Conservation (phyloP, 2,797 vertebrate genomes). For the Micropoecilia bifurca region DNA sequence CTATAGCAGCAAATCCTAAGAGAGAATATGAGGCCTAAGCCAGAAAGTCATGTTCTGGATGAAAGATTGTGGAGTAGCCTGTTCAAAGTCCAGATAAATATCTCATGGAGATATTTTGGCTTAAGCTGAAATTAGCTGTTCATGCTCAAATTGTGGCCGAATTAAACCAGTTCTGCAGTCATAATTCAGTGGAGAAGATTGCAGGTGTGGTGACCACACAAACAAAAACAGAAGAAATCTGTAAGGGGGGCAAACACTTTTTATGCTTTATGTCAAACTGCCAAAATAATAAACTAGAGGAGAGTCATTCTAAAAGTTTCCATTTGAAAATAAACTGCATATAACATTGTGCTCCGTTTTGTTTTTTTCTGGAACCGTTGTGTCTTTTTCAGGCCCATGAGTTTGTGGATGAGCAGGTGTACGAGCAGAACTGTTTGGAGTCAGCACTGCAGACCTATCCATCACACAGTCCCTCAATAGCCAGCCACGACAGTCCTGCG, state of each 20-base stretch:
- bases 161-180: background rate
- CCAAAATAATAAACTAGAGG: background rate
- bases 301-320: background rate
- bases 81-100: background rate
- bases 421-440: conserved; percentile 94
- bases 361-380: conserved; percentile 5
- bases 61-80: background rate
- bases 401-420: conserved; percentile 95
- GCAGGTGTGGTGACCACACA: background rate
- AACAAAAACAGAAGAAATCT: background rate
- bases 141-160: background rate
- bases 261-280: background rate
- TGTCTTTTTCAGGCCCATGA: conserved; percentile 88
- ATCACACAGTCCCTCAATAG: conserved; percentile 88
- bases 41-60: background rate
- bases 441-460: conserved; percentile 86
- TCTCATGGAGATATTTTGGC: background rate
- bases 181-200: background rate
- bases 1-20: background rate
- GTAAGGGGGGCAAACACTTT: background rate
- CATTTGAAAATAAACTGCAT: background rate
- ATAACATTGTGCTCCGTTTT: background rate
- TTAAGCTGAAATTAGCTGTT: background rate
- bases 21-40: background rate
- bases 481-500: conserved; percentile 81